These are phyloP conservation scores for Leptogaster cylindrica DNA, from an alignment of 2,888 invertebrate species.

Conservation along the genomic window DNA sequence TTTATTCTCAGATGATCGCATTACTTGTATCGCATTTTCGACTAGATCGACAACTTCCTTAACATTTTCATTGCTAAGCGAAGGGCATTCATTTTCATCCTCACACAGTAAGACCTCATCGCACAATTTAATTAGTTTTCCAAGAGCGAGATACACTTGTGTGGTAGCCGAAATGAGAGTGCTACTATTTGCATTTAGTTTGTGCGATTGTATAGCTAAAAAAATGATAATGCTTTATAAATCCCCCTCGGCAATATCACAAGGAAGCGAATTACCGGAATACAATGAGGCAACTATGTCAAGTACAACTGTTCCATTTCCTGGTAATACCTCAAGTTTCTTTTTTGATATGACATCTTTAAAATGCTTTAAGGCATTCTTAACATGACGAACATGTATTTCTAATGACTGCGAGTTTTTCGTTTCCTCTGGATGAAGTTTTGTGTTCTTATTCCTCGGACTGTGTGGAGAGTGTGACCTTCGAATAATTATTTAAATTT, in stretches of 20 bases:
- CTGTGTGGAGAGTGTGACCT: constrained; percentile 72
- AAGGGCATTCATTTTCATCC: constrained; percentile 63
- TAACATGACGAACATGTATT: constrained; percentile 76
- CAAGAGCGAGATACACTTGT: constrained; percentile 84
- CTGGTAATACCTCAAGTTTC: constrained; percentile 91
- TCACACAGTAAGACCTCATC: constrained; percentile 84
- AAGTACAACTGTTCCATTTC: constrained; percentile 90
- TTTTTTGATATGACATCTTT: constrained; percentile 91
- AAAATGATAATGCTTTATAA: not conserved
- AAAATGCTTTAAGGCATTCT: constrained; percentile 84
- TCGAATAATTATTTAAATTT: constrained; percentile 48
- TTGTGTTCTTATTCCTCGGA: constrained; percentile 66
- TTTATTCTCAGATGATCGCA: not conserved
- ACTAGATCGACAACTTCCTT: constrained; percentile 73
- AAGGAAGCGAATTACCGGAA: constrained; percentile 63
- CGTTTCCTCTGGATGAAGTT: constrained; percentile 64
- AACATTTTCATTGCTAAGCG: constrained; percentile 69
- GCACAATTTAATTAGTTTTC: constrained; percentile 85
- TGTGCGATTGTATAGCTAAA: constrained; percentile 59
- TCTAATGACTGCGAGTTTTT: constrained; percentile 76
- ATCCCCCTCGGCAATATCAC: constrained; percentile 17
- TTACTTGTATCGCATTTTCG: constrained; percentile 74
- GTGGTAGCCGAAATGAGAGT: constrained; percentile 74
- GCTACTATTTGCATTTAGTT: constrained; percentile 60
- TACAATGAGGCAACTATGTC: constrained; percentile 91